Evolutionary conservation across 2,888 invertebrate species (phyloP).

Genomic region (Oligia fasciuncula): DNA sequence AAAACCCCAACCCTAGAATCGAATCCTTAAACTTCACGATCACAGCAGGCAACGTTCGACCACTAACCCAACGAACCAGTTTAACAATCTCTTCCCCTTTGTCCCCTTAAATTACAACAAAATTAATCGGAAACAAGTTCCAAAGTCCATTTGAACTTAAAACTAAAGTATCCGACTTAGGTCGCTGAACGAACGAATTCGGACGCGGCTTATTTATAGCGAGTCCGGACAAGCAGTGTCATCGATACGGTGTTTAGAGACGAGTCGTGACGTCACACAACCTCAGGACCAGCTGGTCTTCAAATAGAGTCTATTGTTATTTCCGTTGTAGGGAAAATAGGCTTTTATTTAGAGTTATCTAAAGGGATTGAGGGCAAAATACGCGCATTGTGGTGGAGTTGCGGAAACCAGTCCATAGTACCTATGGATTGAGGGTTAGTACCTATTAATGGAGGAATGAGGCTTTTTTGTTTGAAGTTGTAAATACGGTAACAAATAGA

Average conservation of each 20-base stretch:
- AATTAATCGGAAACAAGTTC: conserved; percentile 26
- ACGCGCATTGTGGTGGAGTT: too few relatives aligned
- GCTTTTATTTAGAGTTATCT: conserved; percentile 20
- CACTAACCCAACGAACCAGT: neutral
- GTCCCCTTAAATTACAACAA: conserved; percentile 11
- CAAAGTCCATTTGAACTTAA: conserved; percentile 31
- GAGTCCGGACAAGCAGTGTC: conserved; percentile 24
- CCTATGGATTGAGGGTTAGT: neutral
- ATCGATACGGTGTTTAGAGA: conserved; percentile 46
- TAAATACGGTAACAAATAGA: neutral
- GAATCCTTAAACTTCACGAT: neutral
- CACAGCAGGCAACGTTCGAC: neutral
- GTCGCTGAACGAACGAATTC: conserved; percentile 13
- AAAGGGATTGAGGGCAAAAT: neutral
- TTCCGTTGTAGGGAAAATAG: neutral
- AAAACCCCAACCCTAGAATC: neutral
- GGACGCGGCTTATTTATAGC: conserved; percentile 49
- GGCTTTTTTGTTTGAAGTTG: neutral
- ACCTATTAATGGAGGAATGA: too few relatives aligned
- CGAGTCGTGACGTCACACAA: conserved; percentile 27
- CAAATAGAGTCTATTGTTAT: conserved; percentile 18
- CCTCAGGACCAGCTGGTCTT: conserved; percentile 4
- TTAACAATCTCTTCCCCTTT: neutral
- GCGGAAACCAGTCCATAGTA: too few relatives aligned
- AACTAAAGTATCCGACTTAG: conserved; percentile 3